Conservation (phyloP, 2,888 invertebrate species). For the Thyatira batis region DNA sequence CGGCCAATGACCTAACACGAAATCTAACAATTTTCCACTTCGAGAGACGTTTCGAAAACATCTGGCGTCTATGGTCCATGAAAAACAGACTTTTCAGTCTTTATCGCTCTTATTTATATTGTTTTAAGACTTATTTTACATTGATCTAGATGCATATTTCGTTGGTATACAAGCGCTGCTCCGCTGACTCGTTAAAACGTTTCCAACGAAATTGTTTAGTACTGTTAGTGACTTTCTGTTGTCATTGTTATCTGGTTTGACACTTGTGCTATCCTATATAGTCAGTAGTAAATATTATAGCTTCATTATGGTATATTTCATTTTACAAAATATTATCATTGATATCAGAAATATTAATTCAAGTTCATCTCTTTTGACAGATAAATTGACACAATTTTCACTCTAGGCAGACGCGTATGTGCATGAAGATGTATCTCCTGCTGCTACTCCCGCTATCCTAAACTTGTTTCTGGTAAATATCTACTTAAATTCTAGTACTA, state of each 20-base stretch:
- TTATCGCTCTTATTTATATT: slow-evolving; percentile 31
- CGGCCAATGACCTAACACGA: slow-evolving; percentile 68
- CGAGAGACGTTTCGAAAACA: slow-evolving; percentile 67
- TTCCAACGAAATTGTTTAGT: slow-evolving; percentile 55
- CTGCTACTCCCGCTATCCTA: too few relatives aligned
- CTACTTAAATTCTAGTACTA: too few relatives aligned
- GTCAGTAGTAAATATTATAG: too few relatives aligned
- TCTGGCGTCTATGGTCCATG: slow-evolving; percentile 46
- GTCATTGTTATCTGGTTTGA: slow-evolving; percentile 26
- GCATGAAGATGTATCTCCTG: too few relatives aligned
- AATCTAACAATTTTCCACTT: slow-evolving; percentile 74
- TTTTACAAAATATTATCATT: too few relatives aligned
- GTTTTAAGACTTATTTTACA: slow-evolving; percentile 35
- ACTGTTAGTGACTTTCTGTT: slow-evolving; percentile 46
- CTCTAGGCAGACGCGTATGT: too few relatives aligned
- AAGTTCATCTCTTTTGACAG: too few relatives aligned
- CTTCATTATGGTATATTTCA: too few relatives aligned
- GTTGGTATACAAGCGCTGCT: slow-evolving; percentile 32
- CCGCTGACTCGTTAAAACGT: slow-evolving; percentile 55
- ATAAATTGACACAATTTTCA: too few relatives aligned
- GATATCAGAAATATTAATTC: too few relatives aligned
- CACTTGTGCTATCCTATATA: not conserved
- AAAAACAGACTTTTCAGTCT: slow-evolving; percentile 23
- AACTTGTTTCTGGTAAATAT: too few relatives aligned
- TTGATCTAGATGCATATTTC: slow-evolving; percentile 13